phyloP scores from a whole-genome alignment of 2,888 invertebrate species.

The Callosobruchus maculatus region DNA sequence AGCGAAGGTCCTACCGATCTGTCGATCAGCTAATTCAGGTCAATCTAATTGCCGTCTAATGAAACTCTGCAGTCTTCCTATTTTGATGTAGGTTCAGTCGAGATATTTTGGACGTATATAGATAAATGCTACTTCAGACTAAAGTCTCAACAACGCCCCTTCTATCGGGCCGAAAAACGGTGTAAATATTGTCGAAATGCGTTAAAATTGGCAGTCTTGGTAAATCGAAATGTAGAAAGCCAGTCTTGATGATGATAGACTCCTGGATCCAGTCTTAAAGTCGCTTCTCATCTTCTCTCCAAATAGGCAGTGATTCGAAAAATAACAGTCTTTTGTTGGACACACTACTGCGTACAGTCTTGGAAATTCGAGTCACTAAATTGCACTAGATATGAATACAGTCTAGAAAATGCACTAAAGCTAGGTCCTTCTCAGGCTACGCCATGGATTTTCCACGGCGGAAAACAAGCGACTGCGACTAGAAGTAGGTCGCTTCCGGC shows the following conservation, averaged over 20 bases:
- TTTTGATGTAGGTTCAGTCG: not conserved
- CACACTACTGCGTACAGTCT: not conserved
- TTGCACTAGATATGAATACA: not conserved
- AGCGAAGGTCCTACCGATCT: not conserved
- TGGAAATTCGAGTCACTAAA: not conserved
- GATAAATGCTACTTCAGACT: not conserved
- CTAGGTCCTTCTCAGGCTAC: not conserved
- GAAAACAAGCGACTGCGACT: not conserved
- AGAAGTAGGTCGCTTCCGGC: not conserved
- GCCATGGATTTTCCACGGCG: not conserved
- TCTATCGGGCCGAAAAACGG: not conserved
- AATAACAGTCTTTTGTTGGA: not conserved
- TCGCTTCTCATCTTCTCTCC: not conserved
- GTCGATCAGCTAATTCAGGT: not conserved
- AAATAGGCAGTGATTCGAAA: not conserved
- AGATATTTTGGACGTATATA: not conserved
- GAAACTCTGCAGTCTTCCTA: not conserved
- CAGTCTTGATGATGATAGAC: not conserved
- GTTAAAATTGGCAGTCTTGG: not conserved
- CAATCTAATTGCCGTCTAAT: not conserved
- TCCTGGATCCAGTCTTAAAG: not conserved
- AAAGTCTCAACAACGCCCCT: too few species aligned
- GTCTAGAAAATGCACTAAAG: not conserved
- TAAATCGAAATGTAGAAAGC: not conserved
- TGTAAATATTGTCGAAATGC: not conserved